Evolutionary conservation across 2,888 invertebrate species (phyloP).

Genomic region (Myopa testacea): DNA sequence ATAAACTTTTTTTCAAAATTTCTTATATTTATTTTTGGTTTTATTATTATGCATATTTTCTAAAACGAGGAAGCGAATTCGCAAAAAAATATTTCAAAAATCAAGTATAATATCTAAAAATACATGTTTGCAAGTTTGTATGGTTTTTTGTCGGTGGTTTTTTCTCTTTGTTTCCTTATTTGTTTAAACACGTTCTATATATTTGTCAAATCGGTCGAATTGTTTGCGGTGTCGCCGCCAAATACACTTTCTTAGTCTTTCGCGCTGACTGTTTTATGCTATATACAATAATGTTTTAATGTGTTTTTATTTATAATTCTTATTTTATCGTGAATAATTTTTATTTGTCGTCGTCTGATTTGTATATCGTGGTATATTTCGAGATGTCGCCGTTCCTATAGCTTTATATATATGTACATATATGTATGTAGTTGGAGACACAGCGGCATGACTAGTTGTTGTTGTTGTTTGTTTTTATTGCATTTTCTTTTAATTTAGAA

Average conservation of each 20-base stretch:
- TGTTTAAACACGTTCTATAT: neutral
- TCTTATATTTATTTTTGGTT: neutral
- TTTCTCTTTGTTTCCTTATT: no score
- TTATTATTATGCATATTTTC: neutral
- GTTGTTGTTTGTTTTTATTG: neutral
- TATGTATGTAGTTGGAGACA: neutral
- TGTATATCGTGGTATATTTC: neutral
- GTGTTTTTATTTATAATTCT: no score
- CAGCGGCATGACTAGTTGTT: neutral
- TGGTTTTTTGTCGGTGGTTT: neutral
- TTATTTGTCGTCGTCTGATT: neutral
- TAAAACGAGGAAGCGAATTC: slow-evolving; percentile 6
- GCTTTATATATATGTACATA: neutral
- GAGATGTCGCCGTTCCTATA: neutral
- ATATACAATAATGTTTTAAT: no score
- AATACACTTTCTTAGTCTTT: no score
- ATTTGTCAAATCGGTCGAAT: slow-evolving; percentile 38
- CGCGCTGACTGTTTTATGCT: no score
- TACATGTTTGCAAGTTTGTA: slow-evolving; percentile 40
- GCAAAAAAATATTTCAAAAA: slow-evolving; percentile 38
- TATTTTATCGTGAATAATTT: no score
- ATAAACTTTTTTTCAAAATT: no score
- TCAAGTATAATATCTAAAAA: slow-evolving; percentile 58
- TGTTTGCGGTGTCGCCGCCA: slow-evolving; percentile 1
- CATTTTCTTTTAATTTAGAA: neutral